These are phyloP conservation scores for Lepidocolaptes lacrymiger DNA, from an alignment of 2,797 vertebrate species.

Conservation along the genomic window DNA sequence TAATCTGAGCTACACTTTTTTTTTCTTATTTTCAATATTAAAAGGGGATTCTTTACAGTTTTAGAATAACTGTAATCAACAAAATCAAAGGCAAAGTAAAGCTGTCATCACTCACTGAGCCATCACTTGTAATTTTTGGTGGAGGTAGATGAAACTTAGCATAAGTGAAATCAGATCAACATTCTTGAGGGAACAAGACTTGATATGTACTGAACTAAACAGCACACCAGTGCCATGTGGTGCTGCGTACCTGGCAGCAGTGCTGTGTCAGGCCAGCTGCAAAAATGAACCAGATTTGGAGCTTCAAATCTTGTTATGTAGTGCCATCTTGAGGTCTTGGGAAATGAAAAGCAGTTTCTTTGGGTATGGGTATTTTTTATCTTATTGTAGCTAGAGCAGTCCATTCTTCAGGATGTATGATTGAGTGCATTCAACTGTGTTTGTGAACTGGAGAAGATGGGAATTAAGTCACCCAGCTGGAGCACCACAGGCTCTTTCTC, in stretches of 20 bases:
- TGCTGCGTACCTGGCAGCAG: fast-evolving
- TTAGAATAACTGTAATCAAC: background rate
- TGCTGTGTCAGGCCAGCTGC: background rate
- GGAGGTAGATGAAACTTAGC: background rate
- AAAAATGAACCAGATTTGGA: background rate
- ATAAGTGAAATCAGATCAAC: background rate
- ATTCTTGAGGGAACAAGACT: background rate
- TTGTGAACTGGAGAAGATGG: fast-evolving
- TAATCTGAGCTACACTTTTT: background rate
- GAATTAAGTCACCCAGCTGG: fast-evolving
- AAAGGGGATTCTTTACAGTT: background rate
- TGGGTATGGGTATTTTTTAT: background rate
- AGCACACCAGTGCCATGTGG: fast-evolving
- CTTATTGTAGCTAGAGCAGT: background rate
- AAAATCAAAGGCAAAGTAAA: background rate
- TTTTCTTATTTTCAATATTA: background rate
- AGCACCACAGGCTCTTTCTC: background rate
- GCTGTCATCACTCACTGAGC: fast-evolving
- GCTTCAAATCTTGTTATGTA: constrained; percentile 30
- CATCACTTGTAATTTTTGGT: background rate
- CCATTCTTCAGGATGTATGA: background rate
- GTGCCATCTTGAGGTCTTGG: constrained; percentile 66
- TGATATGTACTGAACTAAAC: background rate
- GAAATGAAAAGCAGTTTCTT: background rate
- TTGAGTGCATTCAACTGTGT: fast-evolving